Base-by-base conservation (phyloP, 2,888 invertebrate genomes). In the Acanthopleura granulata region DNA sequence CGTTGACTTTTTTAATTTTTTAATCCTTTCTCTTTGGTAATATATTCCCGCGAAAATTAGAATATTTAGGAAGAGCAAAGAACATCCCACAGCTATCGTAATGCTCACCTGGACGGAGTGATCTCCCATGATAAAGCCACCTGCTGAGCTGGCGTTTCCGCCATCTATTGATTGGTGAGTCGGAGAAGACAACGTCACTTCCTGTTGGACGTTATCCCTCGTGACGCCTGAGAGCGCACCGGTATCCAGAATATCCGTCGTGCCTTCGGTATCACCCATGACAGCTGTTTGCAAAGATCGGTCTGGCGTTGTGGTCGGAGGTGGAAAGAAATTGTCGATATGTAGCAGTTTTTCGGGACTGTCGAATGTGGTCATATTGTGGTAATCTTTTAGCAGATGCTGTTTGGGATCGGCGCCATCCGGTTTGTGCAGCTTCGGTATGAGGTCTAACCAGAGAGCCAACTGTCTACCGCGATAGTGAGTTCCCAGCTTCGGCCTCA, bases 381-480 rank as follows among this genome's bases (percentile, higher is more conserved):
- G 95, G 78, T 95, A 94, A 82, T 95, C 94, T 78, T 94, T 94
- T 0, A 97, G 93, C 81, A 95, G 94, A 90, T 97, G 97, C 90
- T 96, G 96, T 0, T 95, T 94, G 69, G 95, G 93, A 94, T 96
- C 95, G 78, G 95, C 94, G 88, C 96, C 96, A 84, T 95, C 95
- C 0, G 95, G 94, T 82, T 94, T 93, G 91, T 96, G 92, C 82
- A 94, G 93, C 88, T 97, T 97, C 50, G 98, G 98, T 76, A 98
- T 96, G 73, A 98, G 92, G 88, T 97, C 97, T 76, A 97, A 91
- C 98, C 98, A 98, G 90, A 98, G 96, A 0, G 97, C 97, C 74
- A 98, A 92, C 81, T 97, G 97, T 91, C 97, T 97, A 0, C 97
- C 97, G 80, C 97, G 93, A 91, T 97, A 98, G 92, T 97, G 97